Base-by-base conservation (phyloP, 2,797 vertebrate genomes). In the Eulemur mongoz region DNA sequence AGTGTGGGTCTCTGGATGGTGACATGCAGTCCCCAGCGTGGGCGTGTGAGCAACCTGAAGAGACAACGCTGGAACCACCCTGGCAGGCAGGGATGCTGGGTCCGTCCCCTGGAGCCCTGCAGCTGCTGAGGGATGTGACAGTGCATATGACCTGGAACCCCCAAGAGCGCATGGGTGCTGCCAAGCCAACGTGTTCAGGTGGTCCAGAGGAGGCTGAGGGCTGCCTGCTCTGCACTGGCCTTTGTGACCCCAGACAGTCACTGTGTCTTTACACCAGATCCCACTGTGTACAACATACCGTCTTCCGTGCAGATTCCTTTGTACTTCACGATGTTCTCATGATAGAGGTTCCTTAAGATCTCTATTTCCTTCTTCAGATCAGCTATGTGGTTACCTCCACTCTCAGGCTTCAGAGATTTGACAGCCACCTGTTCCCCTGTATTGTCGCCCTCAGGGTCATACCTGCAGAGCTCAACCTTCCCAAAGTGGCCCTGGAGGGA, bases 321-420 rank as follows among this genome's bases (percentile, higher is more conserved):
- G 97, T 99, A 99, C 91, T 99, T 99, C 85, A 99, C 99, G 0
- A 99, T 99, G 98, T 99, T 99, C 85, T 99, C 99, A 0, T 99
- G 99, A 96, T 99, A 99, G 35, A 99, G 99, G 45, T 99, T 99
- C 98, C 99, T 99, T 94, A 99, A 96, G 98, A 99, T 99, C 97
- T 99, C 98, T 0, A 99, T 99, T 98, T 99, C 99, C 75, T 99
- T 99, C 97, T 99, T 99, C 95, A 99, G 99, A 93, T 99, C 99
- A 84, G 99, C 99, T 20, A 99, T 99, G 98, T 99, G 99, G 97
- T 99, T 99, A 59, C 99, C 99, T 6, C 99, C 98, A 4, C 98
- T 99, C 97, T 99, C 99, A 0, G 99, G 99, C 97, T 99, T 99
- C 27, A 99, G 98, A 0, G 99, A 99, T 94, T 99, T 99, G 63